Evolutionary conservation across 2,888 invertebrate species (phyloP), one percentile per base, ranked within the genome.

Genomic region (Andrena flavipes): DNA sequence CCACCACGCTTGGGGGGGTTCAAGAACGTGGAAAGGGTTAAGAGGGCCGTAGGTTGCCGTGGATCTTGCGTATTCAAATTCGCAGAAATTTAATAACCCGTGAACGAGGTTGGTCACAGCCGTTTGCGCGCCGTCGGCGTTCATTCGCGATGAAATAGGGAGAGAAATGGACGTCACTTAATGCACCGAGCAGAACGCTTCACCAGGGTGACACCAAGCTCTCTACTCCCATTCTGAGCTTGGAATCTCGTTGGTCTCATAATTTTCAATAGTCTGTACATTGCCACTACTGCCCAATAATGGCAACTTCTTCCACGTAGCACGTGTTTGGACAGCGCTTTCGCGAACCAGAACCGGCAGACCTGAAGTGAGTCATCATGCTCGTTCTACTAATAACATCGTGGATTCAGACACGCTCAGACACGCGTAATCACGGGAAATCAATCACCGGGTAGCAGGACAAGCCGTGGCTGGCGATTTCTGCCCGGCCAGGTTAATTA

Each of bases 1-100:
- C 71, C 64, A 42, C 42, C 42, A 42, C 42, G 42, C 42, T 16
- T 42, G 42, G 20, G 13, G 26, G 63, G 42, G 42, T 42, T 42
- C 16, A 16, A 42, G 42, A 42, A 13, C 42, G 16, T 42, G 16
- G 16, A 35, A 35, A 59, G 10, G 20, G 23, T 6, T 8, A 4
- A 16, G 23, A 5, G 26, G 33, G 3, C 20, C 16, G 29, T 1
- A 13, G 20, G 16, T 10, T 13, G 10, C n/a, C 65, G 74, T 59
- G 74, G 33, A 49, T 69, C 68, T 60, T 49, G 48, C 60, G 60
- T 60, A 62, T 62, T 75, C 69, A 64, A 75, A 76, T 51, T 7
- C 51, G n/a, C 51, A 64, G 60, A 77, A 85, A 88, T 88, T 90
- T 88, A 88, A 90, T 89, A 87, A 76, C 79, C 87, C 90, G 86